A percentile compares a stretch with the other conserved stretches of the same genome.
These are phyloP conservation scores for Nephila pilipes DNA, from an alignment of 1,140 invertebrate genomes.

Conservation along the genomic window DNA sequence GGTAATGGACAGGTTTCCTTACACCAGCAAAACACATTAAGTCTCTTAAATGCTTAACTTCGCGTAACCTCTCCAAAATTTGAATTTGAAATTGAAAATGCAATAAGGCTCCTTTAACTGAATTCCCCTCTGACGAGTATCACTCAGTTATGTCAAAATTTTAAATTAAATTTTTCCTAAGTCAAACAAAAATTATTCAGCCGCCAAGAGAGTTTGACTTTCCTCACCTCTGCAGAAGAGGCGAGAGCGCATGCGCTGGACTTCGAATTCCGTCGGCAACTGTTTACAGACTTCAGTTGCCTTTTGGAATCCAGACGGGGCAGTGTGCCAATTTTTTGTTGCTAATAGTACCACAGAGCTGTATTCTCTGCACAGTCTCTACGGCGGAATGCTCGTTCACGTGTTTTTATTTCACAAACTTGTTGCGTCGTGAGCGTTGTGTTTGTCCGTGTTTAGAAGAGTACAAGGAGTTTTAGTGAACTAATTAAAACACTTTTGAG, in stretches of 20 bases:
- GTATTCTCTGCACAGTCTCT: background rate
- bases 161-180: constrained; percentile 46
- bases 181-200: constrained; percentile 62
- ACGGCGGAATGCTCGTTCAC: constrained; percentile 28
- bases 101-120: too few species aligned
- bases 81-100: too few species aligned
- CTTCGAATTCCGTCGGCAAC: background rate
- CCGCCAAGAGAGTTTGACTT: constrained; percentile 52
- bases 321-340: constrained; percentile 63
- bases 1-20: too few species aligned
- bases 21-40: too few species aligned
- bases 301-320: background rate
- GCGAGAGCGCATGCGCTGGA: constrained; percentile 2
- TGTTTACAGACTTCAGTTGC: constrained; percentile 56
- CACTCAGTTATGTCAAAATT: background rate
- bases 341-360: background rate
- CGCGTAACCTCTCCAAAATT: background rate
- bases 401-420: constrained; percentile 25
- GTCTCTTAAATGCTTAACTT: too few species aligned
- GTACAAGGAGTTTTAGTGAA: too few species aligned
- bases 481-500: too few species aligned
- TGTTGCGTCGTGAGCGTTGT: constrained; percentile 13
- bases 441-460: too few species aligned
- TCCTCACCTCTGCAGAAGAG: constrained; percentile 60
- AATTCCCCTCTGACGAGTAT: too few species aligned